Evolutionary conservation across 2,113 vertebrate genomes (phyloP).

Genomic region (Dipodomys stephensi): DNA sequence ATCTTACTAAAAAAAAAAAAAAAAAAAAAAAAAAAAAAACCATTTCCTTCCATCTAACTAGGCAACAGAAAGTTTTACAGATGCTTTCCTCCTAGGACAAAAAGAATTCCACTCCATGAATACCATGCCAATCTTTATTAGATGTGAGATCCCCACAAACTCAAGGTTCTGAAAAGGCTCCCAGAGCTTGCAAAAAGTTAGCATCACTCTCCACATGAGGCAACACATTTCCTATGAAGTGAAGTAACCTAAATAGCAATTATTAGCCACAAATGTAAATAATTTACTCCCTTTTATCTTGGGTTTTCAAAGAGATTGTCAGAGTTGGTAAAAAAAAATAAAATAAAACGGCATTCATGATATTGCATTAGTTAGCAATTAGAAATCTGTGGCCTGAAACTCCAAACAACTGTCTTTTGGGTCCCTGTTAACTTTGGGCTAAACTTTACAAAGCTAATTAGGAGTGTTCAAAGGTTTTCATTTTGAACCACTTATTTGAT

Average conservation of each 20-base stretch:
- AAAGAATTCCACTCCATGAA: not conserved
- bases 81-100: not conserved
- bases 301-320: slow-evolving; percentile 71
- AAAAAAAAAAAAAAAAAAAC: not conserved
- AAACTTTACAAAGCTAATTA: slow-evolving; percentile 88
- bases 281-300: slow-evolving; percentile 65
- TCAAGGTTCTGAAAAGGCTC: not conserved
- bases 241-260: slow-evolving; percentile 70
- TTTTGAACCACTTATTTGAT: slow-evolving; percentile 88
- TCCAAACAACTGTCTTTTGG: slow-evolving; percentile 76
- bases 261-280: slow-evolving; percentile 64
- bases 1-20: not conserved
- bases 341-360: slow-evolving; percentile 35
- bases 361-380: slow-evolving; percentile 62
- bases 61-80: not conserved
- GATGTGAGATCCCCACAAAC: not conserved
- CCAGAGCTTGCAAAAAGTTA: not conserved
- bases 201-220: not conserved
- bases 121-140: not conserved
- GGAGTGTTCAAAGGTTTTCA: slow-evolving; percentile 84
- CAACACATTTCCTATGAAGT: slow-evolving; percentile 44
- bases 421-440: slow-evolving; percentile 84
- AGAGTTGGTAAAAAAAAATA: not conserved
- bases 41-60: not conserved
- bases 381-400: slow-evolving; percentile 62